Conservation (phyloP, 1,140 invertebrate species). For the Phenacoccus solenopsis region DNA sequence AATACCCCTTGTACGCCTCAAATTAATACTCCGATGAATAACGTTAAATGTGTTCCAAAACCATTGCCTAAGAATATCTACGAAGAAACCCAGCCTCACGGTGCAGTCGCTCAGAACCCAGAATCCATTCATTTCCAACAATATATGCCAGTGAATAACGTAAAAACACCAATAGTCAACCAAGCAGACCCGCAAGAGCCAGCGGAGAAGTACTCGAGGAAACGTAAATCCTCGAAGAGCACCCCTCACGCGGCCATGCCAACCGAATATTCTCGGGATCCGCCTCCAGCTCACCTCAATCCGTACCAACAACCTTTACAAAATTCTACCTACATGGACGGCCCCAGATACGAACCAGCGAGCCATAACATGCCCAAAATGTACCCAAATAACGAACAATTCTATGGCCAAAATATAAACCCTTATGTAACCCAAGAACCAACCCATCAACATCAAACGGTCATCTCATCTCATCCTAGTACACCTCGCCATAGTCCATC, state of each 20-base stretch:
- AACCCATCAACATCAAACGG: neutral
- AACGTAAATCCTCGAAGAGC: neutral
- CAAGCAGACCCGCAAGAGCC: neutral
- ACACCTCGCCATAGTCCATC: neutral
- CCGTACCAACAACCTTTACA: slow-evolving; percentile 5
- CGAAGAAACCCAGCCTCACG: neutral
- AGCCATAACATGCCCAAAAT: neutral
- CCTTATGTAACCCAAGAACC: neutral
- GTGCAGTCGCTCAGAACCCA: neutral
- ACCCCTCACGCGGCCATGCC: neutral
- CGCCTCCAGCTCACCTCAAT: neutral
- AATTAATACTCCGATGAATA: slow-evolving; percentile 39
- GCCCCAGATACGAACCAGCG: neutral
- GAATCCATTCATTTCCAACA: neutral
- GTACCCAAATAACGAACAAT: neutral
- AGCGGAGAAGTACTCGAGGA: neutral
- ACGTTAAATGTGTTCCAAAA: slow-evolving; percentile 53
- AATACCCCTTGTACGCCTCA: neutral
- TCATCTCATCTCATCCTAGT: neutral
- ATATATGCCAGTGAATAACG: neutral
- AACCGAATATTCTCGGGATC: neutral
- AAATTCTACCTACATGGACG: neutral
- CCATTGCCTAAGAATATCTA: slow-evolving; percentile 45
- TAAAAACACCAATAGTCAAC: neutral
- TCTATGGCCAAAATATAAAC: neutral